phyloP scores from a whole-genome alignment of 2,113 vertebrate genomes.

The Tragelaphus scriptus region DNA sequence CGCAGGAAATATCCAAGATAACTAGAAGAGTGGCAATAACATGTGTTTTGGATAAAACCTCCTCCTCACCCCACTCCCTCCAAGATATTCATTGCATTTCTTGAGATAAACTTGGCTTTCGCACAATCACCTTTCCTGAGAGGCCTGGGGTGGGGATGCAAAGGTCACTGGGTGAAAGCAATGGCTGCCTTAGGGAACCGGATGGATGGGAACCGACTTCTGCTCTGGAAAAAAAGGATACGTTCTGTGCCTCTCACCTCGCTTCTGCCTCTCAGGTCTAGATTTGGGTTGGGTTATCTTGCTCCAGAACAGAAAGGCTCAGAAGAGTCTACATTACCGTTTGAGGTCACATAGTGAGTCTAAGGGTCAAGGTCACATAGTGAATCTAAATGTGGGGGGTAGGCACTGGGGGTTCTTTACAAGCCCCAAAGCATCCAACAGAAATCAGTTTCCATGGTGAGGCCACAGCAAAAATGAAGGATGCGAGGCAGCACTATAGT shows the following conservation, averaged over 20 bases:
- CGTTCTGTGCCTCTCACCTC: neutral
- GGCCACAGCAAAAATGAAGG: neutral
- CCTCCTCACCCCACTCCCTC: neutral
- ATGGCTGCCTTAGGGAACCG: neutral
- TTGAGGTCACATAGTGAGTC: neutral
- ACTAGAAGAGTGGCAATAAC: slow-evolving; percentile 79
- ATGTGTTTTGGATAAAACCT: slow-evolving; percentile 84
- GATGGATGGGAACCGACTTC: neutral
- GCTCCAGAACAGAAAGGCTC: neutral
- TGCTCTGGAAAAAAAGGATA: neutral
- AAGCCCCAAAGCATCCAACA: neutral
- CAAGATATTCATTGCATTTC: neutral
- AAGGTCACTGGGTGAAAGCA: neutral
- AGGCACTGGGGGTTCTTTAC: neutral
- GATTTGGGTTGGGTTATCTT: neutral
- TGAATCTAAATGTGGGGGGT: neutral
- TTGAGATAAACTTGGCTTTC: neutral
- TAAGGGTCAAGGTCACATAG: neutral
- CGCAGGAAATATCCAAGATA: slow-evolving; percentile 85
- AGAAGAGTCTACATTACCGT: neutral
- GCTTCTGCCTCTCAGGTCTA: neutral
- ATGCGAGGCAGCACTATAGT: rapidly evolving
- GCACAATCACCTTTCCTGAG: slow-evolving; percentile 37
- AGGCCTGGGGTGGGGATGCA: neutral
- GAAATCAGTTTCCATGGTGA: neutral